A percentile compares a stretch with the other conserved stretches of the same genome.
These are phyloP conservation scores for Cervus canadensis DNA, from an alignment of 2,113 vertebrate genomes.

Conservation along the genomic window DNA sequence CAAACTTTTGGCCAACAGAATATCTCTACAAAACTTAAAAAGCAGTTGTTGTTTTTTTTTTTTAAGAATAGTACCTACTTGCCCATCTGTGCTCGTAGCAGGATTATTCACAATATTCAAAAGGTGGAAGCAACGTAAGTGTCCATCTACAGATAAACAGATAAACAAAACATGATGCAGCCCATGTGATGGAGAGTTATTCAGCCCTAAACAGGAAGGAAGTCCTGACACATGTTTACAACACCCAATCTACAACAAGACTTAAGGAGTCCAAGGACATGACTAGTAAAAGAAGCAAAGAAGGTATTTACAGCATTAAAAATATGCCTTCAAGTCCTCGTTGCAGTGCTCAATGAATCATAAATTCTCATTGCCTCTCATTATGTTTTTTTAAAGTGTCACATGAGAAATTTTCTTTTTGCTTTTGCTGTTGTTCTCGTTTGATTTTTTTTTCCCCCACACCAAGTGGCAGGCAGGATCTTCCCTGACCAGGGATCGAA, in stretches of 20 bases:
- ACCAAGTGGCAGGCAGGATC: not conserved
- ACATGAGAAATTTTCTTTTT: not conserved
- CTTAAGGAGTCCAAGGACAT: too few relatives aligned
- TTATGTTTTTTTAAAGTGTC: not conserved
- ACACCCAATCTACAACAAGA: not conserved
- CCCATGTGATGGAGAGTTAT: not conserved
- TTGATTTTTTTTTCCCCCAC: not conserved
- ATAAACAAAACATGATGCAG: not conserved
- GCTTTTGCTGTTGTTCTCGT: not conserved
- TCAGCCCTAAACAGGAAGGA: not conserved
- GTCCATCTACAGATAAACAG: not conserved
- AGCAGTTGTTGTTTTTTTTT: not conserved
- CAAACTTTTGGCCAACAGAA: not conserved
- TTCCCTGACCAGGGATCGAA: not conserved
- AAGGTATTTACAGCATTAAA: not conserved
- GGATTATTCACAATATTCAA: not conserved
- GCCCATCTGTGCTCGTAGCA: not conserved
- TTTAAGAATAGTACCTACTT: not conserved
- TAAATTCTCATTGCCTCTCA: not conserved
- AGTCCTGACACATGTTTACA: not conserved
- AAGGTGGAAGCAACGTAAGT: not conserved
- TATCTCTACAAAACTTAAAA: not conserved
- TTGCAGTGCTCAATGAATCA: rapidly evolving
- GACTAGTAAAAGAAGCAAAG: not conserved
- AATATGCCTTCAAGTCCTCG: not conserved